Conservation (phyloP, 2,888 invertebrate species). For the Xylocampa areola region DNA sequence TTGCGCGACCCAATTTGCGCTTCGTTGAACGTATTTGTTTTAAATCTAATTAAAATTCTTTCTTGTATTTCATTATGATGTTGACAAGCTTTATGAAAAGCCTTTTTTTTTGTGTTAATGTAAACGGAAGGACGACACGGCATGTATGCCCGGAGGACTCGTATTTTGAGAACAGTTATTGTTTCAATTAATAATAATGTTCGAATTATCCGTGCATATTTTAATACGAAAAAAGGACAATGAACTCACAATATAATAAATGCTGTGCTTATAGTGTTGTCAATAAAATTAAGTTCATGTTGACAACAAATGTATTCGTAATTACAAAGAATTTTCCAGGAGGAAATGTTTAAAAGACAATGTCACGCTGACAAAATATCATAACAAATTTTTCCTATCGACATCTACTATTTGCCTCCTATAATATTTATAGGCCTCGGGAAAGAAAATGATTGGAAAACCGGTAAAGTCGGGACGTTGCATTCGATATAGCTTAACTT, state of each 20-base stretch:
- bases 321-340: constrained; percentile 11
- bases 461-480: constrained; percentile 7
- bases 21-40: constrained; percentile 71
- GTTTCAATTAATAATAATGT: constrained; percentile 18
- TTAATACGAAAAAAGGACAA: not conserved
- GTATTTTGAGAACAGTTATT: constrained; percentile 28
- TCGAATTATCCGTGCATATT: constrained; percentile 15
- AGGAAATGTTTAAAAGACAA: constrained; percentile 1
- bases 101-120: constrained; percentile 56
- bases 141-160: constrained; percentile 21
- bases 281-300: too few species aligned
- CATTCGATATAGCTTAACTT: constrained; percentile 15
- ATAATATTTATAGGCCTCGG: constrained; percentile 21
- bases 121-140: constrained; percentile 47
- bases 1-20: constrained; percentile 73
- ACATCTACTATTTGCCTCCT: constrained; percentile 29
- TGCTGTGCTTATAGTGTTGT: too few species aligned
- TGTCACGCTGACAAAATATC: constrained; percentile 20
- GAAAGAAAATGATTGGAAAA: constrained; percentile 5
- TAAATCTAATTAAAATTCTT: constrained; percentile 77
- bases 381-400: constrained; percentile 33
- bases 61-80: constrained; percentile 70
- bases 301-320: too few species aligned
- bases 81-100: constrained; percentile 65
- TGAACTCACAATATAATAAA: too few species aligned